Conservation (phyloP, 1,140 invertebrate species). For the Lordiphosa stackelbergi region DNA sequence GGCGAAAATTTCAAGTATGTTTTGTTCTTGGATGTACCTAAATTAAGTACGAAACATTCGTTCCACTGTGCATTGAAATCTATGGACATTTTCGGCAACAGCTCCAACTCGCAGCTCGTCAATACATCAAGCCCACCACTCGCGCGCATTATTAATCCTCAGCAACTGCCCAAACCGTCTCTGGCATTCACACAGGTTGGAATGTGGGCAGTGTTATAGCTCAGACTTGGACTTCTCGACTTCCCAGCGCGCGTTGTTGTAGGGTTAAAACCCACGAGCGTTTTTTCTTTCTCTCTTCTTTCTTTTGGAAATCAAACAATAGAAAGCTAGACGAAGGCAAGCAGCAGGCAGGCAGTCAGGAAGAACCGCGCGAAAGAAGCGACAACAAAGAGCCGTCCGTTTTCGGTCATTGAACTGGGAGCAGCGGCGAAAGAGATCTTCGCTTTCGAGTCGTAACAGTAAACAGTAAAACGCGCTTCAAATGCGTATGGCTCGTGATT, state of each 20-base stretch:
- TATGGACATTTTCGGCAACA: constrained; percentile 70
- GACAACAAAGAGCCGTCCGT: constrained; percentile 53
- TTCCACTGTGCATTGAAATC: not conserved
- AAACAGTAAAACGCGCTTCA: constrained; percentile 60
- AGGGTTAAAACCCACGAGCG: constrained; percentile 70
- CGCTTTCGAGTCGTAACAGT: constrained; percentile 47
- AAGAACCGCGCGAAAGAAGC: constrained; percentile 69
- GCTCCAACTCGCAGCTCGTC: constrained; percentile 30
- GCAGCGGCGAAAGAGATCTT: constrained; percentile 42
- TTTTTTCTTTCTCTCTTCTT: constrained; percentile 25
- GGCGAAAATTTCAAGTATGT: too few relatives aligned
- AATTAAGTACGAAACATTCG: too few relatives aligned
- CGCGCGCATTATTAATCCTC: constrained; percentile 69
- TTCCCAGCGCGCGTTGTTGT: constrained; percentile 18
- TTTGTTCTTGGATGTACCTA: too few relatives aligned
- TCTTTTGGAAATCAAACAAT: constrained; percentile 70
- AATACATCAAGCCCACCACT: constrained; percentile 41
- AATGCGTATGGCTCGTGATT: constrained; percentile 44
- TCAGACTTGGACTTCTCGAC: constrained; percentile 16
- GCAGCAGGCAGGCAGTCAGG: constrained; percentile 61
- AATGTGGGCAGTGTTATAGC: constrained; percentile 46
- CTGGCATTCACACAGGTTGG: constrained; percentile 25
- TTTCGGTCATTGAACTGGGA: constrained; percentile 64
- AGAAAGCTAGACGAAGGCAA: constrained; percentile 69
- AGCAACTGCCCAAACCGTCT: constrained; percentile 24